Evolutionary conservation across 2,797 vertebrate genomes (phyloP).

Genomic region (Poeciliopsis gracilis): DNA sequence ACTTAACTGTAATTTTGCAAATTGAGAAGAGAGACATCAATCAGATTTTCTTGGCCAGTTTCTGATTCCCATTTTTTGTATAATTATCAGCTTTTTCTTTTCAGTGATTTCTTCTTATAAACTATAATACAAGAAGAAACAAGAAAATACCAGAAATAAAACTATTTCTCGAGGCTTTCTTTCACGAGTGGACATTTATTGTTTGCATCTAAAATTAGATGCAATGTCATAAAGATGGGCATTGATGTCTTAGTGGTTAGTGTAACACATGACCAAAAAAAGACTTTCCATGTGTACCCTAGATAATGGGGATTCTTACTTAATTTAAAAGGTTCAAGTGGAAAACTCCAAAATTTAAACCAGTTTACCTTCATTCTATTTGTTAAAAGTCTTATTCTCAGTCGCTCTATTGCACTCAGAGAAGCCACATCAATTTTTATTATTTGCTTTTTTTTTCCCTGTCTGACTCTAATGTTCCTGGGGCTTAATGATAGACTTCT

Average conservation of each 20-base stretch:
- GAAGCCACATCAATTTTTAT: background rate
- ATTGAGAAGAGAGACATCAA: background rate
- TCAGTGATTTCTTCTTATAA: background rate
- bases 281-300: background rate
- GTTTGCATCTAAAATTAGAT: background rate
- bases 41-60: background rate
- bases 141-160: background rate
- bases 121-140: background rate
- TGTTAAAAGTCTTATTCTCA: background rate
- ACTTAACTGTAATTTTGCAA: constrained; percentile 9
- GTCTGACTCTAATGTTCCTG: background rate
- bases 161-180: background rate
- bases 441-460: background rate
- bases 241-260: background rate
- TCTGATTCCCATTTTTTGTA: background rate
- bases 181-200: background rate
- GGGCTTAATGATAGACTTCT: background rate
- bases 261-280: background rate
- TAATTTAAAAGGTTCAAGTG: background rate
- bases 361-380: background rate
- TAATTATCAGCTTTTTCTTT: background rate
- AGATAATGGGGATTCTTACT: background rate
- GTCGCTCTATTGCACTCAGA: too few species aligned
- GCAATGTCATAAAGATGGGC: background rate
- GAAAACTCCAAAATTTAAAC: too few species aligned